Evolutionary conservation across 2,888 invertebrate genomes (phyloP).

Genomic region (Melanotus villosus): DNA sequence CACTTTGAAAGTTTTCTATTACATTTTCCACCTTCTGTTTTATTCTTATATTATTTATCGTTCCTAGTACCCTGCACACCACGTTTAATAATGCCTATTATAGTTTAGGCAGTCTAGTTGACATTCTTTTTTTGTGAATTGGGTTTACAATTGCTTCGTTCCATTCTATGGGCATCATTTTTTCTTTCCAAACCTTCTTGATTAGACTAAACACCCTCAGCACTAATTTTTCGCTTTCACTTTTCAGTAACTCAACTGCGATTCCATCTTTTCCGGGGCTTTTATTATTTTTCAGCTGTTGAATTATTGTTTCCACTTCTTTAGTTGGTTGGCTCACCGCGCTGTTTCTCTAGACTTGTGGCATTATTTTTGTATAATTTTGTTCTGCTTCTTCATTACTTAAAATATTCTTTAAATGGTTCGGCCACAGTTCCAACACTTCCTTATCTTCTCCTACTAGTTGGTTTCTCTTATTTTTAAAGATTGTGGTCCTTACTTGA

Average conservation of each 20-base stretch:
- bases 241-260: background rate
- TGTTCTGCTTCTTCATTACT: slow-evolving; percentile 1
- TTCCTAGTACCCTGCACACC: too few species aligned
- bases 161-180: background rate
- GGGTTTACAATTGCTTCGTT: background rate
- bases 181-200: too few species aligned
- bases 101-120: too few species aligned
- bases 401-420: slow-evolving; percentile 4
- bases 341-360: background rate
- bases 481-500: background rate
- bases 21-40: too few species aligned
- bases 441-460: background rate
- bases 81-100: too few species aligned
- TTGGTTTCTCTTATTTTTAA: background rate
- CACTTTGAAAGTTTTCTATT: too few species aligned
- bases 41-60: too few species aligned
- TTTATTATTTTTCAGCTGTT: background rate
- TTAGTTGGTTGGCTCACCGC: background rate
- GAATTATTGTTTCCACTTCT: slow-evolving; percentile 1
- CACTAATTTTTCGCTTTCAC: slow-evolving; percentile 5
- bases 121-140: too few species aligned
- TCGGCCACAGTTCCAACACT: slow-evolving; percentile 1
- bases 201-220: background rate
- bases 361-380: background rate
- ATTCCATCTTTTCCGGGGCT: slow-evolving; percentile 13